Evolutionary conservation across 1,140 invertebrate genomes (phyloP).

Genomic region (Drosophila nasuta): DNA sequence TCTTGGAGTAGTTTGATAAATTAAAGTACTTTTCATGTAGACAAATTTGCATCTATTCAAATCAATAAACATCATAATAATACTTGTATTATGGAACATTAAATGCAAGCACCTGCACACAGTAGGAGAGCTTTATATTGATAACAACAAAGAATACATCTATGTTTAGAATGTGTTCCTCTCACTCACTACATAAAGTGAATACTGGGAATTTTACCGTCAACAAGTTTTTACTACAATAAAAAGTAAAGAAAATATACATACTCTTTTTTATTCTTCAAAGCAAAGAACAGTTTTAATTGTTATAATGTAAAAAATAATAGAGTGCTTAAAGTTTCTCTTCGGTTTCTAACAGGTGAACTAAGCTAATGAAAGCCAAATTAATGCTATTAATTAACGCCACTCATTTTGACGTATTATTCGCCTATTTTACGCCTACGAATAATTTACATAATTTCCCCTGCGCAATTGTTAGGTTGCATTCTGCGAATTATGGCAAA

Average conservation of each 20-base stretch:
- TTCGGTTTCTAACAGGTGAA: background rate
- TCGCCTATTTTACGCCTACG: background rate
- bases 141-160: background rate
- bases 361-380: background rate
- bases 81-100: too few relatives aligned
- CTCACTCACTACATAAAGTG: background rate
- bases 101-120: too few relatives aligned
- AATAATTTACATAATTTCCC: slow-evolving; percentile 6
- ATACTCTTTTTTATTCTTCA: too few relatives aligned
- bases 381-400: background rate
- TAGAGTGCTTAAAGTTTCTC: too few relatives aligned
- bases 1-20: too few relatives aligned
- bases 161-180: background rate
- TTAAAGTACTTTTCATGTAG: too few relatives aligned
- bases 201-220: background rate
- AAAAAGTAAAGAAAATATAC: too few relatives aligned
- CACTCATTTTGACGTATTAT: background rate
- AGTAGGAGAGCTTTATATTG: background rate
- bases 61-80: too few relatives aligned
- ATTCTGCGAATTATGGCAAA: background rate
- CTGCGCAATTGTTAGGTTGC: slow-evolving; percentile 10
- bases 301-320: too few relatives aligned
- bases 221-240: too few relatives aligned
- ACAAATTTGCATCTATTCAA: too few relatives aligned
- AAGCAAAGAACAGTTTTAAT: too few relatives aligned